Evolutionary conservation across 2,113 vertebrate species (phyloP).

Genomic region (Thunnus maccoyii): DNA sequence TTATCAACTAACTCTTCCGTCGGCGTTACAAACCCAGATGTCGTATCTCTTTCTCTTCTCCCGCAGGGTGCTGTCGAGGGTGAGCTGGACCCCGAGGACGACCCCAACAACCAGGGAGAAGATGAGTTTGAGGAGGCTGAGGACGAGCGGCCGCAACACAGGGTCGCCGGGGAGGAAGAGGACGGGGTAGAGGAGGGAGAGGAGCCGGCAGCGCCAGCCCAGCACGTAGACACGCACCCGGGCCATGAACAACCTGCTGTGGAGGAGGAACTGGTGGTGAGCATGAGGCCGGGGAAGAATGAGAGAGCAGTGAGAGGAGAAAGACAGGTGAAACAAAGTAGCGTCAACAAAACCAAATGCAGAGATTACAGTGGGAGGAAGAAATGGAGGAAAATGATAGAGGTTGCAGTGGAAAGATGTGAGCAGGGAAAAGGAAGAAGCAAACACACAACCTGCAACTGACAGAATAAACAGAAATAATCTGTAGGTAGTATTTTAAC

Average conservation of each 20-base stretch:
- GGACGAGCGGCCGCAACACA: conserved; percentile 88
- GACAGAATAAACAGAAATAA: not conserved
- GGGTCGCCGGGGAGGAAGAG: conserved; percentile 81
- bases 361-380: too few species aligned
- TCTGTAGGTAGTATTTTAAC: not conserved
- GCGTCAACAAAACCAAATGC: too few species aligned
- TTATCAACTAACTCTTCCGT: too few species aligned
- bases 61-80: conserved; percentile 84
- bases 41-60: not conserved
- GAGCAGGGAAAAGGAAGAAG: too few species aligned
- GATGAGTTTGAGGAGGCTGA: conserved; percentile 98
- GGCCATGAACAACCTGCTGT: conserved; percentile 82
- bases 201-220: conserved; percentile 53
- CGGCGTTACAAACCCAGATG: too few species aligned
- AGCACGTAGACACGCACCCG: conserved; percentile 71
- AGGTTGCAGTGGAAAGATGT: too few species aligned
- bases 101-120: conserved; percentile 98
- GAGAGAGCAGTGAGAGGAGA: too few species aligned
- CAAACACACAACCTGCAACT: too few species aligned
- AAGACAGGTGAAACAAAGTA: not conserved
- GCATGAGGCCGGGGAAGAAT: conserved; percentile 24
- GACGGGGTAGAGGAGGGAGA: conserved; percentile 79
- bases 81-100: conserved; percentile 94
- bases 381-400: too few species aligned
- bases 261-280: conserved; percentile 93